Evolutionary conservation across 1,140 invertebrate species (phyloP).

Genomic region (Drosophila nigrodunni): DNA sequence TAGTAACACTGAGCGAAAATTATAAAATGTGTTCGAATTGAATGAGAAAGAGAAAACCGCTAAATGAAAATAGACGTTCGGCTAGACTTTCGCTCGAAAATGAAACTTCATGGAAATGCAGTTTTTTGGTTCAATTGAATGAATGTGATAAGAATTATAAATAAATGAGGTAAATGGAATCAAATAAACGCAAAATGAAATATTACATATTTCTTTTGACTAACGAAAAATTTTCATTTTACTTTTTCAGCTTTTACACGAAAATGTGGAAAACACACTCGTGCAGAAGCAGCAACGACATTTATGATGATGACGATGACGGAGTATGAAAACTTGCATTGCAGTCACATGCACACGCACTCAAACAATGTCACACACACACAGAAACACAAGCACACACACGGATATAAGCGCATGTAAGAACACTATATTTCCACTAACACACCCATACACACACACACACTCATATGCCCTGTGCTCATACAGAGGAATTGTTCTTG

Average conservation of each 20-base stretch:
- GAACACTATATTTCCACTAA: slow-evolving; percentile 6
- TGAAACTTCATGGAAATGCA: not conserved
- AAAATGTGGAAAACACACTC: not conserved
- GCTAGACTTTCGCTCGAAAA: not conserved
- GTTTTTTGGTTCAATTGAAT: not conserved
- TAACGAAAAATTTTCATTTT: slow-evolving; percentile 9
- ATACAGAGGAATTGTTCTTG: slow-evolving; percentile 51
- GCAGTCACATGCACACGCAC: slow-evolving; percentile 39
- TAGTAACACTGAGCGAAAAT: slow-evolving; percentile 37
- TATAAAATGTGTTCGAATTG: slow-evolving; percentile 53
- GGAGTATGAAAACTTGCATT: slow-evolving; percentile 37
- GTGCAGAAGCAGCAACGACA: slow-evolving; percentile 20
- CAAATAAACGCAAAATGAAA: slow-evolving; percentile 25
- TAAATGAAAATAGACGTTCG: not conserved
- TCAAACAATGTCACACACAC: slow-evolving; percentile 42
- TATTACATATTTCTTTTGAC: not conserved
- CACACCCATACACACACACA: slow-evolving; percentile 13
- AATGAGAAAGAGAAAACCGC: slow-evolving; percentile 18
- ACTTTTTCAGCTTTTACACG: slow-evolving; percentile 7
- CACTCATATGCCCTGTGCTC: slow-evolving; percentile 9
- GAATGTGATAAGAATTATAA: not conserved
- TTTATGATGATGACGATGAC: slow-evolving; percentile 29
- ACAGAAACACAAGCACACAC: not conserved
- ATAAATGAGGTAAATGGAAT: slow-evolving; percentile 15
- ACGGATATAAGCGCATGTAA: not conserved